Evolutionary conservation across 1,140 invertebrate genomes (phyloP).

Genomic region (Drusus annulatus): DNA sequence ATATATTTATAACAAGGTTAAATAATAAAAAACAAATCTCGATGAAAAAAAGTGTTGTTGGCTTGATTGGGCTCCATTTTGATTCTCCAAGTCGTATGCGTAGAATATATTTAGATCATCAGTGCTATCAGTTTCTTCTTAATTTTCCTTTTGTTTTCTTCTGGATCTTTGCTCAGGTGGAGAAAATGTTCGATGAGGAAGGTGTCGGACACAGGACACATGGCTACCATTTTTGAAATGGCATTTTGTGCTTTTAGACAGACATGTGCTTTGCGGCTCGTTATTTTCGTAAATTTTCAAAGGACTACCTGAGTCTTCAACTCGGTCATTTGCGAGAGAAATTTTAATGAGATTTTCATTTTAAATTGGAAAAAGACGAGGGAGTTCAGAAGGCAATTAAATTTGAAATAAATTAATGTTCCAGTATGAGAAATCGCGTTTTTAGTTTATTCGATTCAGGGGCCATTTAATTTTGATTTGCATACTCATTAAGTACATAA

Average conservation of each 20-base stretch:
- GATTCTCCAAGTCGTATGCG: neutral
- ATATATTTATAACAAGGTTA: too few species aligned
- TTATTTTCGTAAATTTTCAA: too few species aligned
- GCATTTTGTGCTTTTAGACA: neutral
- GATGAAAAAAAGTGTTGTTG: neutral
- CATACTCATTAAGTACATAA: too few species aligned
- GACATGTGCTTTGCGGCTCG: conserved; percentile 4
- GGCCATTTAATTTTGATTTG: too few species aligned
- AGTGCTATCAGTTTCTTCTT: neutral
- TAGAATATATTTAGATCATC: neutral
- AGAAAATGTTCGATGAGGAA: conserved; percentile 16
- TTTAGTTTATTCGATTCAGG: too few species aligned
- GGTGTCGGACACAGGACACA: conserved; percentile 5
- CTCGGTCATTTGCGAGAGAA: too few species aligned
- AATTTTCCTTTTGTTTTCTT: neutral
- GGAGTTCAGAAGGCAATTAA: too few species aligned
- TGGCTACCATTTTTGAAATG: conserved; percentile 6
- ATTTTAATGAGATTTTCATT: too few species aligned
- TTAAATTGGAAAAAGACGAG: too few species aligned
- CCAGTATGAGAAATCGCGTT: too few species aligned
- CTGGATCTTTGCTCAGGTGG: neutral
- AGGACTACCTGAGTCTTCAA: too few species aligned
- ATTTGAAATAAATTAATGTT: too few species aligned
- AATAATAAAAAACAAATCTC: neutral
- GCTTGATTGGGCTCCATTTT: conserved; percentile 3